A percentile compares a stretch with the other conserved stretches of the same genome.
Conservation (phyloP, 64 coral and sea anemone species). For the Astreopora myriophthalma region DNA sequence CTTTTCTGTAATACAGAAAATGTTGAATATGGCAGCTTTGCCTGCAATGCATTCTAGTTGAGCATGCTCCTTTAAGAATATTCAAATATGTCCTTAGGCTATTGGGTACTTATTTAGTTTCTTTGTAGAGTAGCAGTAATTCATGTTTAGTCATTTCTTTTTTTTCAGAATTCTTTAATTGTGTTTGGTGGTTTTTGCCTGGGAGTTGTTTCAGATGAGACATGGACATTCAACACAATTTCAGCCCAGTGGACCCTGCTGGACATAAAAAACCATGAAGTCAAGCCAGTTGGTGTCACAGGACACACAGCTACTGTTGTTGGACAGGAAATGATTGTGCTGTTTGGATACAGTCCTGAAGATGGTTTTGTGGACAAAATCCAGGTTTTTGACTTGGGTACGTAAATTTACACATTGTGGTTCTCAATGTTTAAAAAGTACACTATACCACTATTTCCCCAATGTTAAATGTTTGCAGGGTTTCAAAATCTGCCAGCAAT, state of each 20-base stretch:
- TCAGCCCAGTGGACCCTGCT: not conserved
- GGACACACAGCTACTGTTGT: slow-evolving; percentile 38
- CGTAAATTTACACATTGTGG: too few species aligned
- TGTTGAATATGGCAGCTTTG: too few species aligned
- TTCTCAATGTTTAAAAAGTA: too few species aligned
- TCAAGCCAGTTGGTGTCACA: not conserved
- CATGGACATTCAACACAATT: not conserved
- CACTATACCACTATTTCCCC: too few species aligned
- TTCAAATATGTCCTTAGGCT: too few species aligned
- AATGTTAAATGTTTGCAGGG: too few species aligned
- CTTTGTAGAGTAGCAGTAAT: not conserved
- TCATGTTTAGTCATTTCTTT: too few species aligned
- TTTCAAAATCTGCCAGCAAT: too few species aligned
- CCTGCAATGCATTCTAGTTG: too few species aligned
- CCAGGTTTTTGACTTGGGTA: slow-evolving; percentile 1
- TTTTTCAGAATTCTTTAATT: not conserved
- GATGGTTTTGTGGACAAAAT: not conserved
- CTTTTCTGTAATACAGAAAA: too few species aligned
- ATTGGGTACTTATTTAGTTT: not conserved
- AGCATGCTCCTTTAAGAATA: too few species aligned
- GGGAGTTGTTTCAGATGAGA: slow-evolving; percentile 1
- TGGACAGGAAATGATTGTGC: slow-evolving; percentile 22
- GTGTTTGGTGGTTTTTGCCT: slow-evolving; percentile 11
- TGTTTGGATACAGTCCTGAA: slow-evolving; percentile 25
- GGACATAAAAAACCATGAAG: not conserved